phyloP scores from a whole-genome alignment of 2,113 vertebrate species.

The Gymnocephalus cernua region DNA sequence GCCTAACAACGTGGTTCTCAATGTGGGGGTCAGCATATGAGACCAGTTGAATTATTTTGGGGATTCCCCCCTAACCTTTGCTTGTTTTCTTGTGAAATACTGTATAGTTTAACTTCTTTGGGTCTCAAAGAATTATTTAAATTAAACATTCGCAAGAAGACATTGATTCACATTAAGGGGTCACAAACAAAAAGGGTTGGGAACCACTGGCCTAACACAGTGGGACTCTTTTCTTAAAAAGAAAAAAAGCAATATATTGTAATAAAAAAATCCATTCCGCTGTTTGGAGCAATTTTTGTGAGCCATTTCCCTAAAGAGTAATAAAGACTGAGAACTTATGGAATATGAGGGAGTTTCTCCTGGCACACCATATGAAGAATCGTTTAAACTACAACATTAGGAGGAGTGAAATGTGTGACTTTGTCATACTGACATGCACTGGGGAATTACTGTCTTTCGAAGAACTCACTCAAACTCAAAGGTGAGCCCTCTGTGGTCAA shows the following conservation, averaged over 20 bases:
- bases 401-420: not conserved
- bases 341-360: conserved; percentile 43
- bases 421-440: not conserved
- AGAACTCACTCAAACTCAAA: not conserved
- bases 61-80: not conserved
- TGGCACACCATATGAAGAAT: conserved; percentile 26
- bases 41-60: too few relatives aligned
- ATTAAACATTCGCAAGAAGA: too few relatives aligned
- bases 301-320: conserved; percentile 42
- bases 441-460: not conserved
- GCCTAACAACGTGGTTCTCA: not conserved
- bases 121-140: not conserved
- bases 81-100: not conserved
- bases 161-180: not conserved
- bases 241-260: conserved; percentile 15
- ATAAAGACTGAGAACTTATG: conserved; percentile 16
- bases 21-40: too few relatives aligned
- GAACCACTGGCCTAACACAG: not conserved
- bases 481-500: conserved; percentile 9
- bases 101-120: not conserved
- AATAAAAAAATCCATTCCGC: conserved; percentile 36
- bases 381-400: conserved; percentile 25
- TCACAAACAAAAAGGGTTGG: not conserved
- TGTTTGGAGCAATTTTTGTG: conserved; percentile 42
- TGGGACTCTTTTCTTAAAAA: not conserved